These are phyloP conservation scores for Marmota flaviventris DNA, from an alignment of 2,113 vertebrate species.

Conservation along the genomic window DNA sequence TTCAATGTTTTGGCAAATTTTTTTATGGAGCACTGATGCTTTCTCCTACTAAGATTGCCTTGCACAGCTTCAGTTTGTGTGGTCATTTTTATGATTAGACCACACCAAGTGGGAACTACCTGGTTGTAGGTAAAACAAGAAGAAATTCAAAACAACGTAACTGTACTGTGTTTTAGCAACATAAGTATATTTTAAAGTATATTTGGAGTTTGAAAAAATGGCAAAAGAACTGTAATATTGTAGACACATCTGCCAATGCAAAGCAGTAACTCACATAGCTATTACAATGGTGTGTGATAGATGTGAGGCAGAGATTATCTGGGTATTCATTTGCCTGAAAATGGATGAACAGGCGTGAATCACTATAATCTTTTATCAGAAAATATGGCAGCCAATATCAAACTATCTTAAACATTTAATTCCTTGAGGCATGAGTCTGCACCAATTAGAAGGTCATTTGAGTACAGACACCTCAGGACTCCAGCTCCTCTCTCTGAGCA, in stretches of 20 bases:
- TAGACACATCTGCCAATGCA: background rate
- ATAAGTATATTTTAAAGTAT: slow-evolving; percentile 40
- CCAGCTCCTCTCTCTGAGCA: background rate
- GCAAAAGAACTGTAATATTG: background rate
- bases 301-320: slow-evolving; percentile 13
- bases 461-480: background rate
- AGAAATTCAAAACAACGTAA: slow-evolving; percentile 39
- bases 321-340: background rate
- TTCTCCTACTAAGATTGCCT: slow-evolving; percentile 21
- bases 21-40: background rate
- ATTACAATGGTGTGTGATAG: background rate
- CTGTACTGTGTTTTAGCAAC: slow-evolving; percentile 1
- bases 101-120: background rate
- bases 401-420: background rate
- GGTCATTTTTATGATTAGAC: slow-evolving; percentile 23
- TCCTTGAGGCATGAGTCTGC: background rate
- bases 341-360: background rate
- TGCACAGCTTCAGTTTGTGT: background rate
- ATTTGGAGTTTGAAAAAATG: slow-evolving; percentile 7
- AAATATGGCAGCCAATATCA: background rate
- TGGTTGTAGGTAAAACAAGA: slow-evolving; percentile 10
- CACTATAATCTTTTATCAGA: background rate
- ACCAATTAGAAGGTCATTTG: background rate
- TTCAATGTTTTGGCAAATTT: slow-evolving; percentile 11
- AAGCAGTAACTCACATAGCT: background rate